Evolutionary conservation across 2,797 vertebrate species (phyloP).

Genomic region (Anguilla obscura): DNA sequence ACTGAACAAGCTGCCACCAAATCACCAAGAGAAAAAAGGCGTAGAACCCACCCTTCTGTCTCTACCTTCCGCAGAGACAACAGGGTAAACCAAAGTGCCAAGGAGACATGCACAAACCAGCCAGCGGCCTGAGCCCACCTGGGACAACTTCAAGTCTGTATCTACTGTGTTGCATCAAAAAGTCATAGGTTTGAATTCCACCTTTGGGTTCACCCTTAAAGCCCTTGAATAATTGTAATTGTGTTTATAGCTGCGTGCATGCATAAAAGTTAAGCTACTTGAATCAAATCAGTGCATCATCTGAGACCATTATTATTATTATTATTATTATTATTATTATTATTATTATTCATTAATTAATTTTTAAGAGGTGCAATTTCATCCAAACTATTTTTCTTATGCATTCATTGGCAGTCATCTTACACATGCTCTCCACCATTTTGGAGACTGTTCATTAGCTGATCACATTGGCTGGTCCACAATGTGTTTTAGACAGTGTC

Average conservation of each 20-base stretch:
- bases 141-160: background rate
- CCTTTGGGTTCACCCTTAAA: background rate
- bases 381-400: background rate
- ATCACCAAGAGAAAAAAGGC: background rate
- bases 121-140: background rate
- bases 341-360: background rate
- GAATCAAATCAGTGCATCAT: background rate
- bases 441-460: constrained; percentile 21
- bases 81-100: background rate
- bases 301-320: background rate
- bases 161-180: background rate
- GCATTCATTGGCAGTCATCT: constrained; percentile 34
- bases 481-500: background rate
- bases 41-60: background rate
- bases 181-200: background rate
- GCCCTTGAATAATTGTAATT: background rate
- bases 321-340: background rate
- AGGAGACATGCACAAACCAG: background rate
- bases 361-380: background rate
- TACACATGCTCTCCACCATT: constrained; percentile 33
- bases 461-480: too few relatives aligned
- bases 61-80: background rate
- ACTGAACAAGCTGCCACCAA: background rate
- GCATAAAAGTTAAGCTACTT: background rate
- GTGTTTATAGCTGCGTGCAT: background rate